Percentiles rank a stretch among this genome's conserved stretches.
These are phyloP conservation scores for Sebastes melanostomus DNA, from an alignment of 2,797 vertebrate genomes.

Conservation along the genomic window DNA sequence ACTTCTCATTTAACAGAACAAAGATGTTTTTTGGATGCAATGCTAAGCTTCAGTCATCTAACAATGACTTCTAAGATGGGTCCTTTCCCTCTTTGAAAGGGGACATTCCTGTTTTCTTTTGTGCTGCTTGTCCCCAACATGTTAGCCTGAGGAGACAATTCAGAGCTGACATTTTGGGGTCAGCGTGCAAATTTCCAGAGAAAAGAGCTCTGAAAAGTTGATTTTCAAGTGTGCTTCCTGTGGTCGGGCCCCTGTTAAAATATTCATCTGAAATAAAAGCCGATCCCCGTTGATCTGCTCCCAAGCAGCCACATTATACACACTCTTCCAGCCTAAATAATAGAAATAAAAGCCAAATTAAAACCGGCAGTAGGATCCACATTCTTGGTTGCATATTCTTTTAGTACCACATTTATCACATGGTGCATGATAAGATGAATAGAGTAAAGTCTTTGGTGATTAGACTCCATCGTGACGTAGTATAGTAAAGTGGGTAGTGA, in stretches of 20 bases:
- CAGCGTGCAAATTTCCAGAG: slow-evolving; percentile 11
- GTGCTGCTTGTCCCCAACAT: slow-evolving; percentile 7
- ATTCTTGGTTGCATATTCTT: background rate
- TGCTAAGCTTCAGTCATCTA: too few relatives aligned
- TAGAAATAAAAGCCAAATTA: background rate
- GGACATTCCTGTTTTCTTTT: background rate
- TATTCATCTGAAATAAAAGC: slow-evolving; percentile 51
- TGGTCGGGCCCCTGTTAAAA: slow-evolving; percentile 14
- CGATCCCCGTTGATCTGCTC: slow-evolving; percentile 21
- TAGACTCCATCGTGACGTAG: too few relatives aligned
- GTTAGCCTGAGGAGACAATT: slow-evolving; percentile 4
- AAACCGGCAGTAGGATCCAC: background rate
- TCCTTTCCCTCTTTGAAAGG: background rate
- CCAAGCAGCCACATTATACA: slow-evolving; percentile 15
- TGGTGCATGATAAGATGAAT: too few relatives aligned
- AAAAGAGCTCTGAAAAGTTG: slow-evolving; percentile 6
- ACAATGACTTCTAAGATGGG: background rate
- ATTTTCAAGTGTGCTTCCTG: slow-evolving; percentile 11
- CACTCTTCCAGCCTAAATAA: background rate
- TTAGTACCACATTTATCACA: too few relatives aligned
- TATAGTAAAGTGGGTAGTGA: too few relatives aligned
- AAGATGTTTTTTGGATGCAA: background rate
- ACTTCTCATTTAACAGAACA: background rate
- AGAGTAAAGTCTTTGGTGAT: too few relatives aligned
- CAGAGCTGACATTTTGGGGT: slow-evolving; percentile 46